A percentile compares a stretch with the other conserved stretches of the same genome.
Conservation (phyloP, 23 tunicate species). For the Halocynthia aurantium region DNA sequence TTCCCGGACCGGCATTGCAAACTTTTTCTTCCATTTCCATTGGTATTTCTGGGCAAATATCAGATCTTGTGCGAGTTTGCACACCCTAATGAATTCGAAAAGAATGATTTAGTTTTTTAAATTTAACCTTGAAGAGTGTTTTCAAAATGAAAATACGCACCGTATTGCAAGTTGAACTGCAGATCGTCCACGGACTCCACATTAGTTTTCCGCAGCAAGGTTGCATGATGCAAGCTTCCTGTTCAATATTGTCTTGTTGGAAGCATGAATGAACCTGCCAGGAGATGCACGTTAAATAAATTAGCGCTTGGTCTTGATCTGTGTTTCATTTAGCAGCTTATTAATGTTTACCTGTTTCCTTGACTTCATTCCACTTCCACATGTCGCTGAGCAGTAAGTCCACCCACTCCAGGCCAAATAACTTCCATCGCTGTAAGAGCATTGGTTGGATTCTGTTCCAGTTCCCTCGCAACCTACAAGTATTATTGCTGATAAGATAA, state of each 20-base stretch:
- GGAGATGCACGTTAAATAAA: no score
- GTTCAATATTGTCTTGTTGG: constrained; percentile 24
- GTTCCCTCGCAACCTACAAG: constrained; percentile 48
- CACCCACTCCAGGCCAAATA: constrained; percentile 42
- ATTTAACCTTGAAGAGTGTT: neutral
- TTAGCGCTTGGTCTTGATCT: neutral
- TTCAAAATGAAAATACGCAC: constrained; percentile 14
- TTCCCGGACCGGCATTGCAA: constrained; percentile 80
- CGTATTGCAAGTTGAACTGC: constrained; percentile 71
- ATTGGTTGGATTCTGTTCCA: constrained; percentile 16
- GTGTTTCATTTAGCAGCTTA: neutral
- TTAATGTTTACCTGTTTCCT: constrained; percentile 32
- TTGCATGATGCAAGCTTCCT: constrained; percentile 28
- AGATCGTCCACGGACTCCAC: constrained; percentile 79
- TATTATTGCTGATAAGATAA: no score
- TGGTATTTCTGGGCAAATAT: constrained; percentile 47
- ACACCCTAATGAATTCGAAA: constrained; percentile 32
- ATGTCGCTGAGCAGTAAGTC: constrained; percentile 51
- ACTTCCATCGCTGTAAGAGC: constrained; percentile 36
- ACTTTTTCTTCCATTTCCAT: constrained; percentile 36
- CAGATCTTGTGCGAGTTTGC: constrained; percentile 48
- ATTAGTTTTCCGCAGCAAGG: constrained; percentile 46
- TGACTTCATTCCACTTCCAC: constrained; percentile 61
- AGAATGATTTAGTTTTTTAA: no score
- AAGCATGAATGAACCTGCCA: neutral